These are phyloP conservation scores for Serripes groenlandicus DNA, from an alignment of 2,888 invertebrate genomes.

Conservation along the genomic window DNA sequence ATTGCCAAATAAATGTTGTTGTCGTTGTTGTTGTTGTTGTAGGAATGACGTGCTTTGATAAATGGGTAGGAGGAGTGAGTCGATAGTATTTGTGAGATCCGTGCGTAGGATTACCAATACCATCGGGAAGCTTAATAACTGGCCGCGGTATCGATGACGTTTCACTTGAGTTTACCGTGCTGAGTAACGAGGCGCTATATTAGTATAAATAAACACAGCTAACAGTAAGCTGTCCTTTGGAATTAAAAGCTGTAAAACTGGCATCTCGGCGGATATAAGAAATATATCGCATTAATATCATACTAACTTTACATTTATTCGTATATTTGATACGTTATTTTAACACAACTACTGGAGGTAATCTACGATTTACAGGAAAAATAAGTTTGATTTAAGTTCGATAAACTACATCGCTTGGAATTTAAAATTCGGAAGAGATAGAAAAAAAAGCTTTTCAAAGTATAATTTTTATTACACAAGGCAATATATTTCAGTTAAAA, in stretches of 20 bases:
- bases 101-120: background rate
- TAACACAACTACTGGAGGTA: background rate
- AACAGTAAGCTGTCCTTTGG: background rate
- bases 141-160: slow-evolving; percentile 14
- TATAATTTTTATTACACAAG: too few species aligned
- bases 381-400: too few species aligned
- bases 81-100: too few species aligned
- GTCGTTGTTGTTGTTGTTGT: too few species aligned
- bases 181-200: background rate
- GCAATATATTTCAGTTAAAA: too few species aligned
- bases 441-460: too few species aligned
- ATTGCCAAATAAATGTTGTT: too few species aligned
- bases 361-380: background rate
- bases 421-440: too few species aligned
- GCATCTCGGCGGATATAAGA: background rate
- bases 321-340: background rate
- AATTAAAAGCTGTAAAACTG: background rate
- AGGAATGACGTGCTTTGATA: too few species aligned
- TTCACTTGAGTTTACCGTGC: background rate
- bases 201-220: slow-evolving; percentile 1
- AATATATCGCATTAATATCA: background rate
- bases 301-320: background rate
- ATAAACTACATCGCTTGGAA: too few species aligned
- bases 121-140: background rate
- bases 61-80: too few species aligned